Percentiles rank a stretch among this genome's conserved stretches.
Conservation (phyloP, 2,113 vertebrate species). For the Bubo blakistoni region DNA sequence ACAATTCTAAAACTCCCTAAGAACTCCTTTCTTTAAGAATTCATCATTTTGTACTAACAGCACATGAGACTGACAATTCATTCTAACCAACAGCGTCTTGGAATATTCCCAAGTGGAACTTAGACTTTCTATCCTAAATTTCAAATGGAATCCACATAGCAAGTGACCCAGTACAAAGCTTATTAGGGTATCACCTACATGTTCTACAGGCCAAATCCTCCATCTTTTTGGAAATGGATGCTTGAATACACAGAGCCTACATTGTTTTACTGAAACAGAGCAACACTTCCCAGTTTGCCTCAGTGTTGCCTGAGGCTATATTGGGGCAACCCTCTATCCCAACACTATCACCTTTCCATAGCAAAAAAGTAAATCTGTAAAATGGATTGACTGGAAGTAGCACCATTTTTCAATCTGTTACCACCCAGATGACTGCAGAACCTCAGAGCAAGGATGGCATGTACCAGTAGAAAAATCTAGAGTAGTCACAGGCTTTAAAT, state of each 20-base stretch:
- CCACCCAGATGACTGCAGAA: neutral
- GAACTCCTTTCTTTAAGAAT: neutral
- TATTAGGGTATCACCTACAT: neutral
- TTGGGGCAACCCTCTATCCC: rapidly evolving
- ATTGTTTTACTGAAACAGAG: neutral
- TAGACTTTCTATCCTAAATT: neutral
- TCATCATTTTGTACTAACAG: neutral
- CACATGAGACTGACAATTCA: neutral
- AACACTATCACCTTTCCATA: neutral
- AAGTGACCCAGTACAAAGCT: neutral
- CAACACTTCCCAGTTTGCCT: neutral
- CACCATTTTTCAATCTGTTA: neutral
- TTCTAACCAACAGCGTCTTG: neutral
- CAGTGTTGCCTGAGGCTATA: neutral
- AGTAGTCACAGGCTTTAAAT: neutral
- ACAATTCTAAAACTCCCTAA: neutral
- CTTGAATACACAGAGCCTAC: neutral
- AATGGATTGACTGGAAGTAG: neutral
- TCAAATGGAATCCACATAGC: neutral
- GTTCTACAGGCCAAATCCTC: neutral
- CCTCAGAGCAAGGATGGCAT: neutral
- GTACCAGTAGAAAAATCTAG: neutral
- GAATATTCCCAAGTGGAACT: neutral
- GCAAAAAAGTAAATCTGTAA: neutral
- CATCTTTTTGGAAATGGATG: neutral